Base-by-base conservation (phyloP, 2,888 invertebrate genomes). In the Tachina fera region DNA sequence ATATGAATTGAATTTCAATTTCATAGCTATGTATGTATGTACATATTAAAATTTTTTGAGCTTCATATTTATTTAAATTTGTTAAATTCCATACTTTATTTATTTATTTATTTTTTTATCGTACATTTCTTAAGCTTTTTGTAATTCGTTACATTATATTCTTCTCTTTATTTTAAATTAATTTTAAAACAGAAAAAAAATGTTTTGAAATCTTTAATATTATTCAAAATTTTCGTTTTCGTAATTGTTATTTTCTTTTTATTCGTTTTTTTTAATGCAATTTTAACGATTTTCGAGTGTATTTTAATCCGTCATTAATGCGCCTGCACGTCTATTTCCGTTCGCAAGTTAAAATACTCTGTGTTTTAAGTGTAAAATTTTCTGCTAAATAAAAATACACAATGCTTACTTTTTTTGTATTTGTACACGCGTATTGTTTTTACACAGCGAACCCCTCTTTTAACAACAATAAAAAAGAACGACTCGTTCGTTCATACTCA, bases 321-420 rank as follows among this genome's bases (percentile, higher is more conserved):
- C 74, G 63, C 39, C 60, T 72, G 77, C 31, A 81, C 81, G 81
- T 77, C 81, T 47, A 78, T 82, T 78, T 81, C 81, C 82, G 77
- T 63, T 74, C 74, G 39, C 67, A 74, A 74, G 56, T 61, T 19
- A 77, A 77, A 78, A 58, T 85, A 70, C 78, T 85, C 82, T 85
- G 76, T 80, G 51, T 63, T 60, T 72, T 47, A 41, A 72, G n/a
- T 72, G 67, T 71, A 72, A 71, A 61, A 70, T 56, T 63, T 74
- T 76, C 74, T 82, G 78, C 81, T 74, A 85, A 81, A 70, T 77
- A 78, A 74, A 78, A 74, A 79, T 79, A 58, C 58, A 70, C 58
- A 71, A 79, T 51, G 41, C 49, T 63, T 58, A 14, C 43, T 19
- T 65, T 49, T 80, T 22, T 75, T 74, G 67, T 60, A 22, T 22